Conservation (phyloP, 2,888 invertebrate genomes). For the Itoplectis maculator region DNA sequence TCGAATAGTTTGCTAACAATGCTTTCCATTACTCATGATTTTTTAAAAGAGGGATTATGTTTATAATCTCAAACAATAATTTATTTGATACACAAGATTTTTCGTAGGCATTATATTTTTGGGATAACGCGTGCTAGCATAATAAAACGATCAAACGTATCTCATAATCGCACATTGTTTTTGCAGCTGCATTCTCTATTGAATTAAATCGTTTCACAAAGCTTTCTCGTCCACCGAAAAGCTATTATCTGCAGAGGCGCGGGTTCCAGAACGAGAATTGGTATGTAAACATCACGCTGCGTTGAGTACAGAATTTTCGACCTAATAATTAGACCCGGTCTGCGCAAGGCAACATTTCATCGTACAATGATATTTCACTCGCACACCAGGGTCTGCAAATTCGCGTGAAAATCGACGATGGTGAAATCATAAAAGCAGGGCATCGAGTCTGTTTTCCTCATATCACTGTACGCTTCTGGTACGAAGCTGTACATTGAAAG, state of each 20-base stretch:
- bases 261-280: conserved; percentile 19
- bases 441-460: conserved; percentile 36
- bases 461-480: conserved; percentile 3
- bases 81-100: too few species aligned
- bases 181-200: background rate
- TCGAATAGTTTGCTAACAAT: too few species aligned
- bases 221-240: conserved; percentile 29
- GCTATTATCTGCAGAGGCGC: conserved; percentile 1
- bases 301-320: conserved; percentile 43
- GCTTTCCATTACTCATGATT: background rate
- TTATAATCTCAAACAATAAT: too few species aligned
- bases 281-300: conserved; percentile 41
- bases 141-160: background rate
- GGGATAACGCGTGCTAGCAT: background rate
- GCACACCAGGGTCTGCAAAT: background rate
- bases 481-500: background rate
- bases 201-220: conserved; percentile 21
- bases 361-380: conserved; percentile 6
- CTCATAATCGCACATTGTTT: conserved; percentile 2
- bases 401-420: background rate
- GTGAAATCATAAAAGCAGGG: conserved; percentile 21
- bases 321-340: conserved; percentile 27
- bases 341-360: conserved; percentile 22
- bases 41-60: too few species aligned
- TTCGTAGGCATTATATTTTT: background rate